Evolutionary conservation across 2,888 invertebrate genomes (phyloP).

Genomic region (Entomobrya proxima): DNA sequence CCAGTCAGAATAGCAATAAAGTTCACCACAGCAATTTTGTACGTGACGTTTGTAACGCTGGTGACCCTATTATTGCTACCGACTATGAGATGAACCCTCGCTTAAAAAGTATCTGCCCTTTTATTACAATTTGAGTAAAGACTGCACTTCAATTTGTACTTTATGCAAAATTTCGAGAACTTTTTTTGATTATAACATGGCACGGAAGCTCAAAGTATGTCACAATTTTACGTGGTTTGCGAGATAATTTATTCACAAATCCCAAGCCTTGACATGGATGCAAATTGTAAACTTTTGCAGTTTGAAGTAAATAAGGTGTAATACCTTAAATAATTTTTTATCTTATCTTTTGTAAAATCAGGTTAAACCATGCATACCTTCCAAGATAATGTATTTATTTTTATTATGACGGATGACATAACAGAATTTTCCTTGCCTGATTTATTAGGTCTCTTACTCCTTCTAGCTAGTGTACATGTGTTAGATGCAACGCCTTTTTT

Average conservation of each 20-base stretch:
- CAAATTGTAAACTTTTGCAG: no score
- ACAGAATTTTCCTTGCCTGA: neutral
- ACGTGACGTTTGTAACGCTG: neutral
- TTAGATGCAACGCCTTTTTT: no score
- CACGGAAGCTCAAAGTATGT: slow-evolving; percentile 28
- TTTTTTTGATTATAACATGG: neutral
- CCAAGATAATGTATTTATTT: neutral
- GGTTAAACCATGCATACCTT: slow-evolving; percentile 13
- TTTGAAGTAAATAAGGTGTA: neutral
- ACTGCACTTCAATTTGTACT: neutral
- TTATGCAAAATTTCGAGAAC: neutral
- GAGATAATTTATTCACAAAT: slow-evolving; percentile 21
- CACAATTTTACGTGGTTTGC: slow-evolving; percentile 4
- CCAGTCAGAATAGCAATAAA: neutral
- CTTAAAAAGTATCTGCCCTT: neutral
- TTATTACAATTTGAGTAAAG: neutral
- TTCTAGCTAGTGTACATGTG: no score
- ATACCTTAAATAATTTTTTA: neutral
- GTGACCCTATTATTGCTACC: neutral
- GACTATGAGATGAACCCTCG: neutral
- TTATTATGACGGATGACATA: neutral
- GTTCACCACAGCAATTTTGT: neutral
- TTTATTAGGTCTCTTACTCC: no score
- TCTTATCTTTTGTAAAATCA: neutral
- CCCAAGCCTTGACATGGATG: slow-evolving; percentile 47